Evolutionary conservation across 2,797 vertebrate species (phyloP).

Genomic region (Scyliorhinus canicula): DNA sequence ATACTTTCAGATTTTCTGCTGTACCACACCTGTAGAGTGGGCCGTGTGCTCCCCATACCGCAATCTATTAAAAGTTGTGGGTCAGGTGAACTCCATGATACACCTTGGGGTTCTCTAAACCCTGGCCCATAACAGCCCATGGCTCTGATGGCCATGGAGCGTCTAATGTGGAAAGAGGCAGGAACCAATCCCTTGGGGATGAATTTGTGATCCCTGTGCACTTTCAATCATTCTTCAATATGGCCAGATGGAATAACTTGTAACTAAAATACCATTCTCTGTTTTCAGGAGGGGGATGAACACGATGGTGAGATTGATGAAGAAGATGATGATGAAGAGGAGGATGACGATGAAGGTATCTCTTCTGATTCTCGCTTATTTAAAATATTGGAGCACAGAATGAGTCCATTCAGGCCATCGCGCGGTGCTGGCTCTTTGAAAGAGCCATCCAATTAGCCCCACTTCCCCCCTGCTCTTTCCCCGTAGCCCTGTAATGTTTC

Average conservation of each 20-base stretch:
- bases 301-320: constrained; percentile 74
- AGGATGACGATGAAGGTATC: constrained; percentile 67
- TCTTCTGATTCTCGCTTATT: not conserved
- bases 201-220: not conserved
- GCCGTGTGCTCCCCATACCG: no score
- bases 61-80: no score
- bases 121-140: no score
- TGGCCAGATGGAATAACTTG: not conserved
- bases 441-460: not conserved
- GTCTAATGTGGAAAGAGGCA: not conserved
- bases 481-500: not conserved
- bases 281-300: constrained; percentile 69
- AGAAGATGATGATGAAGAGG: constrained; percentile 74
- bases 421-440: not conserved
- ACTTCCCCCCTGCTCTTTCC: not conserved
- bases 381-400: not conserved
- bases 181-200: not conserved
- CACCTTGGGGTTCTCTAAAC: no score
- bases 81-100: no score
- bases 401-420: not conserved
- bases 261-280: not conserved
- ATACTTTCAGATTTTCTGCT: no score
- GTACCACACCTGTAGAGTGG: no score
- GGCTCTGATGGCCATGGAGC: not conserved
- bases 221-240: not conserved